Evolutionary conservation across 2,797 vertebrate genomes (phyloP).

Genomic region (Delichon dasypus): DNA sequence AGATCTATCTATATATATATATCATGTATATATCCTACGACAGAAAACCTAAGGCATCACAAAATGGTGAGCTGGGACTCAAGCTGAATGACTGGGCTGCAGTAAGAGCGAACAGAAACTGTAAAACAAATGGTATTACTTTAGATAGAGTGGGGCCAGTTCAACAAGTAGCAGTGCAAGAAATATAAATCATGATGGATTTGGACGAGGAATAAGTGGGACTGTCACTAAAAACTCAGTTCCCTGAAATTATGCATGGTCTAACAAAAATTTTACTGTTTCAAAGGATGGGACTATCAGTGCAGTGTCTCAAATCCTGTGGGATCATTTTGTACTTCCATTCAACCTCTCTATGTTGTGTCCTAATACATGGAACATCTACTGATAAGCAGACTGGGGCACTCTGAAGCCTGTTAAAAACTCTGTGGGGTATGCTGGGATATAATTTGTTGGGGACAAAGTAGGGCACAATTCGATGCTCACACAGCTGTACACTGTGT

Average conservation of each 20-base stretch:
- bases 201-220: neutral
- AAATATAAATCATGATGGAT: neutral
- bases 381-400: neutral
- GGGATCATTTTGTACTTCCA: neutral
- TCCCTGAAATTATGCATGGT: neutral
- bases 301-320: neutral
- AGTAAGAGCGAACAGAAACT: neutral
- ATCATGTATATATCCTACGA: neutral
- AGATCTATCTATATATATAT: neutral
- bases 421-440: neutral
- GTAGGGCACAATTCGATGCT: neutral
- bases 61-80: neutral
- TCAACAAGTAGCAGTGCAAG: neutral
- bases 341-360: neutral
- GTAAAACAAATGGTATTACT: neutral
- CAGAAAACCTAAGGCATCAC: neutral
- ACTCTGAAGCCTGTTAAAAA: neutral
- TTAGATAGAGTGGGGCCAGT: neutral
- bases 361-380: neutral
- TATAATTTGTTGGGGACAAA: neutral
- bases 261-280: neutral
- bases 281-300: fast-evolving
- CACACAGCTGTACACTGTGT: neutral
- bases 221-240: neutral
- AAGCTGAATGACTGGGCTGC: neutral